Base-by-base conservation (phyloP, 2,888 invertebrate species). In the Dryomyza anilis region DNA sequence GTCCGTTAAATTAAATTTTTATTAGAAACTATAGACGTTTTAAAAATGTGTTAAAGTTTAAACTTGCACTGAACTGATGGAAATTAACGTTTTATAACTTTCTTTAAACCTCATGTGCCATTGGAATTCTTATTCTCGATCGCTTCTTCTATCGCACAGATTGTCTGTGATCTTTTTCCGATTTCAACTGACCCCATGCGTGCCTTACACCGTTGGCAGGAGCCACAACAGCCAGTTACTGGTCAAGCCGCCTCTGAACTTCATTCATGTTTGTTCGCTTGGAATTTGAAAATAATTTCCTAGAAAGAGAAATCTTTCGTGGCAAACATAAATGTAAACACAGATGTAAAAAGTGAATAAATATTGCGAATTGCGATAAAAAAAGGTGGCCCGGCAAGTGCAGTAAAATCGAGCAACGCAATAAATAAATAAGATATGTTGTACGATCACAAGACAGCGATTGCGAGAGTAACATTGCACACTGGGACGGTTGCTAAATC, bases 211-310 rank as follows among this genome's bases (percentile, higher is more conserved):
- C 2, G 16, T 16, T 43, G 43, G 7, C 43, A 16, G 14, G n/a
- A 39, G 39, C 14, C 39, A n/a, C 6, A 39, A 23, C 48, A 12
- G 25, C 48, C 25, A 12, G 10, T 1, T 19, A 43, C 43, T 43
- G 43, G 43, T 43, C 8, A 43, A 14, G 43, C 43, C n/a, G 7
- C 16, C 43, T 43, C 19, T 43, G 43, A 6, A 1, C 6, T 43
- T 7, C 43, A 21, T 25, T 25, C 4, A 10, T n/a, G 14, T 25
- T 19, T 43, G 16, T 19, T 43, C 19, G n/a, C 25, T 33, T 53
- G 53, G 16, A 53, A 53, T 33, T 33, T 30, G 6, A 53, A 53
- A 53, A 53, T 30, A 53, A 53, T 53, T 53, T 53, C 33, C 53
- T 53, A 33, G 53, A 53, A 53, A 53, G 53, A 53, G 53, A 53